A percentile compares a stretch with the other conserved stretches of the same genome.
Conservation (phyloP, 1,140 invertebrate genomes). For the Laupala kohalensis region DNA sequence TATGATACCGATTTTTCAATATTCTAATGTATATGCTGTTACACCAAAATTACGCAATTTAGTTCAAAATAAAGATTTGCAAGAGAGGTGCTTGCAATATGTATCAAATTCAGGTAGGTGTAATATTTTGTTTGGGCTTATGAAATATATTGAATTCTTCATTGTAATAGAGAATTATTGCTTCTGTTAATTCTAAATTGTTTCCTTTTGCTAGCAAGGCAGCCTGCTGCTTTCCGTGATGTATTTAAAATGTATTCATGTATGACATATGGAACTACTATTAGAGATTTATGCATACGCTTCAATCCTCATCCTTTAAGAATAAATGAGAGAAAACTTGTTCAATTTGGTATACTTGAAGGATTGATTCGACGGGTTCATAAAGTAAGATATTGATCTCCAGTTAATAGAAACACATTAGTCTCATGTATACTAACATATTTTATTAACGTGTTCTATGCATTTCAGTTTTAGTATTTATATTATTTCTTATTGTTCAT, state of each 20-base stretch:
- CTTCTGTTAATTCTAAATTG: neutral
- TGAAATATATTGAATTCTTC: neutral
- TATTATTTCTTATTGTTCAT: too few relatives aligned
- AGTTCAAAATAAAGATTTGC: slow-evolving; percentile 51
- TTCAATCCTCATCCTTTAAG: slow-evolving; percentile 56
- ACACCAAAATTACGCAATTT: slow-evolving; percentile 68
- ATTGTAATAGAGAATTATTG: neutral
- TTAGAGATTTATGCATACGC: slow-evolving; percentile 70
- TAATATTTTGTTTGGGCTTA: slow-evolving; percentile 4
- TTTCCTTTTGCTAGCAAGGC: slow-evolving; percentile 17
- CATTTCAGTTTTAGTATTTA: neutral
- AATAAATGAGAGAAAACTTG: slow-evolving; percentile 73
- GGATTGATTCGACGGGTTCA: slow-evolving; percentile 72
- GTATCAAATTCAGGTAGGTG: slow-evolving; percentile 45
- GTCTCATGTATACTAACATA: too few relatives aligned
- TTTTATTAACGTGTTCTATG: neutral
- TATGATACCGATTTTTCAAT: slow-evolving; percentile 82
- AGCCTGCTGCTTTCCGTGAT: slow-evolving; percentile 53
- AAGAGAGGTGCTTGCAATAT: slow-evolving; percentile 59
- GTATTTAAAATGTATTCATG: slow-evolving; percentile 69
- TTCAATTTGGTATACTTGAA: slow-evolving; percentile 81
- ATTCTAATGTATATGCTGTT: slow-evolving; percentile 82
- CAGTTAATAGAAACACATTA: too few relatives aligned
- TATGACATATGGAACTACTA: slow-evolving; percentile 72
- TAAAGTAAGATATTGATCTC: slow-evolving; percentile 37